phyloP scores from a whole-genome alignment of 2,113 vertebrate species.

The Capra hircus region DNA sequence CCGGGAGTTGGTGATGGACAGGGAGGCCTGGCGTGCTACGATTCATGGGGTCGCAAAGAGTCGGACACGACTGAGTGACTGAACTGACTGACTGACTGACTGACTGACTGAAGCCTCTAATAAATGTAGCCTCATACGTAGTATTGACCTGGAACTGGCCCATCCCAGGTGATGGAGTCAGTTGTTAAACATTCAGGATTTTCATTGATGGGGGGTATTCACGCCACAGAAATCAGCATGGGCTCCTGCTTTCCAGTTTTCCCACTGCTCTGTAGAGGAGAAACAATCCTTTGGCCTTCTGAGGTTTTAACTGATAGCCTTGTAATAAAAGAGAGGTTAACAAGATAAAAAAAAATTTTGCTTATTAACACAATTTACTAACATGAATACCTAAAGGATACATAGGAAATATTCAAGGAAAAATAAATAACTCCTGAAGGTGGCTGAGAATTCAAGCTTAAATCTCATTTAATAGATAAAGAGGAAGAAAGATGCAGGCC shows the following conservation, averaged over 20 bases:
- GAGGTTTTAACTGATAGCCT: background rate
- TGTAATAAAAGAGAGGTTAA: background rate
- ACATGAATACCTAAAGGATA: background rate
- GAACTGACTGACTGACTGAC: no score
- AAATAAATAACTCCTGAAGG: background rate
- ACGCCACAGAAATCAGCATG: background rate
- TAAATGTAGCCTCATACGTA: background rate
- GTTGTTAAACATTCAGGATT: background rate
- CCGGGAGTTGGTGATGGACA: no score
- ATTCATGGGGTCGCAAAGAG: no score
- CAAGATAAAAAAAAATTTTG: background rate
- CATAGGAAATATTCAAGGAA: background rate
- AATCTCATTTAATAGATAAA: background rate
- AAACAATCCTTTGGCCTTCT: background rate
- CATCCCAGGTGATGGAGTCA: background rate
- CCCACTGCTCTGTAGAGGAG: background rate
- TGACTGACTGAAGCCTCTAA: background rate
- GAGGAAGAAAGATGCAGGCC: background rate
- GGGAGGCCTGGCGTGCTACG: no score
- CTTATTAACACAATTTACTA: background rate
- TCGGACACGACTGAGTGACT: rapidly evolving
- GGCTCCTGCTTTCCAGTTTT: rapidly evolving
- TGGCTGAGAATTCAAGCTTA: background rate
- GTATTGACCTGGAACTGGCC: background rate
- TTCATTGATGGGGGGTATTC: background rate